Percentiles rank a stretch among this genome's conserved stretches.
phyloP scores from a whole-genome alignment of 2,888 invertebrate species.

The Lamellibrachia satsuma region DNA sequence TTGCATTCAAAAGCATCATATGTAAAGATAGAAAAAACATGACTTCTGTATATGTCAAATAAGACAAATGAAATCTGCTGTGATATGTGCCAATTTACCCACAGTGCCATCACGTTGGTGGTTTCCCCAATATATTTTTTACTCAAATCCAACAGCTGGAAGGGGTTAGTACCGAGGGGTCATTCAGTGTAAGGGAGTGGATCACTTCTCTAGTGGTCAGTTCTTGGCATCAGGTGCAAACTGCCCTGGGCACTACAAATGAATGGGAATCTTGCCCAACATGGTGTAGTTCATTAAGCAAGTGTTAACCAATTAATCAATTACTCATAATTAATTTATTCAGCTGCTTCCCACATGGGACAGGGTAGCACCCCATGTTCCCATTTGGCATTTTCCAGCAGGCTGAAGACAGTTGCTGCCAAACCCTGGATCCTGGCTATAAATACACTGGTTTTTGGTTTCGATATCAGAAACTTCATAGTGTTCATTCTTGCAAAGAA shows the following conservation, averaged over 20 bases:
- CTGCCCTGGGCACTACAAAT: not conserved
- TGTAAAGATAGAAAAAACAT: not conserved
- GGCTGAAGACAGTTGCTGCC: no score
- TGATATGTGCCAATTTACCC: not conserved
- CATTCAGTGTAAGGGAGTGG: not conserved
- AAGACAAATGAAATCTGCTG: not conserved
- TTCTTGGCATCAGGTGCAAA: not conserved
- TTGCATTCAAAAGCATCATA: not conserved
- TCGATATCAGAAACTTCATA: not conserved
- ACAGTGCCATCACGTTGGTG: not conserved
- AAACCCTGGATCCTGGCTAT: not conserved
- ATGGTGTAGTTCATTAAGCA: conserved; percentile 1
- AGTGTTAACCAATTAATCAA: not conserved
- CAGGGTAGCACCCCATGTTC: not conserved
- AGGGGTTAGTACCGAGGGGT: not conserved
- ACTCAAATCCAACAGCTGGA: not conserved
- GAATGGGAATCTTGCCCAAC: not conserved
- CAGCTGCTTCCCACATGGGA: not conserved
- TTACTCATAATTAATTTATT: not conserved
- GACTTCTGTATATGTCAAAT: not conserved
- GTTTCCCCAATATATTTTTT: not conserved
- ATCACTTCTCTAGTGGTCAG: not conserved
- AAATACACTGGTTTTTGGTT: not conserved
- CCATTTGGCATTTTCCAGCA: not conserved
- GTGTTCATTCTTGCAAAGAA: not conserved